Evolutionary conservation across 2,797 vertebrate genomes (phyloP).

Genomic region (Artibeus lituratus): DNA sequence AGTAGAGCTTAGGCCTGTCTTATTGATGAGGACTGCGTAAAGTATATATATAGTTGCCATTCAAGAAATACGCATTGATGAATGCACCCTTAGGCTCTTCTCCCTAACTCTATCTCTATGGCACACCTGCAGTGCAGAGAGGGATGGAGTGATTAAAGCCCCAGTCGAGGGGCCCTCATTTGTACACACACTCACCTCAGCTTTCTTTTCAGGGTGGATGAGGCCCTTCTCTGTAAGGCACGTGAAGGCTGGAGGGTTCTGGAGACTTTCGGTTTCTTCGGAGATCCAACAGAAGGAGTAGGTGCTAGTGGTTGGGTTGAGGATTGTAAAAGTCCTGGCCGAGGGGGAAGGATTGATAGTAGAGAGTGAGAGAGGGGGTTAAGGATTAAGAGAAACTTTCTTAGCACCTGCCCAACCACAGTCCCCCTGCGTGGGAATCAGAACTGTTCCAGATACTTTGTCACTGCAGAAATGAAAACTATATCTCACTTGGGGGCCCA

Average conservation of each 20-base stretch:
- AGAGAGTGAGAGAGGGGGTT: not conserved
- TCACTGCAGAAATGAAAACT: not conserved
- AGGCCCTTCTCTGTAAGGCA: slow-evolving; percentile 86
- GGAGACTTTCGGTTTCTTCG: slow-evolving; percentile 79
- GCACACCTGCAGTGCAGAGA: not conserved
- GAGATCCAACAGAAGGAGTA: slow-evolving; percentile 90
- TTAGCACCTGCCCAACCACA: not conserved
- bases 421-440: not conserved
- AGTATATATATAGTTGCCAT: not conserved
- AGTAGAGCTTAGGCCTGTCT: not conserved
- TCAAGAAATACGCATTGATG: not conserved
- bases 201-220: slow-evolving; percentile 88
- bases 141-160: not conserved
- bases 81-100: not conserved
- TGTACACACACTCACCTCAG: slow-evolving; percentile 85
- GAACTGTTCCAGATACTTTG: not conserved
- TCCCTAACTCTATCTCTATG: not conserved
- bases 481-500: not conserved
- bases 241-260: slow-evolving; percentile 79
- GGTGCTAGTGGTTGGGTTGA: slow-evolving; percentile 89
- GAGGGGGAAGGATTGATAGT: not conserved
- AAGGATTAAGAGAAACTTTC: not conserved
- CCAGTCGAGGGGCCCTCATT: not conserved
- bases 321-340: slow-evolving; percentile 86
- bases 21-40: not conserved